A percentile compares a stretch with the other conserved stretches of the same genome.
Evolutionary conservation across 2,888 invertebrate genomes (phyloP).

Genomic region (Tetropium fuscum): DNA sequence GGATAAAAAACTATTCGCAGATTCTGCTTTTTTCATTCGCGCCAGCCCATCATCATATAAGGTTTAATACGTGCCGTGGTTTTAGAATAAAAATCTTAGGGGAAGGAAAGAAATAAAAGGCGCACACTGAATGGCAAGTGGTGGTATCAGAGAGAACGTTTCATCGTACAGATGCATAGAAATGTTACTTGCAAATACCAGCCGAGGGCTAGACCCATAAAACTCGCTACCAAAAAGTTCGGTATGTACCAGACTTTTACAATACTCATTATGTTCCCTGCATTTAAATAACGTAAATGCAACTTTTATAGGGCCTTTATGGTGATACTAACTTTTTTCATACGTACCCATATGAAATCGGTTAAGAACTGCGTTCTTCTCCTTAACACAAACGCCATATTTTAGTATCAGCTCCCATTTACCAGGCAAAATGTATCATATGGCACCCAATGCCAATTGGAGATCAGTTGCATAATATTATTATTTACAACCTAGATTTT

Average conservation of each 20-base stretch:
- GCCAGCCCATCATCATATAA: slow-evolving; percentile 26
- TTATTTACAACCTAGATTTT: too few relatives aligned
- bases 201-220: slow-evolving; percentile 2
- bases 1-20: slow-evolving; percentile 20
- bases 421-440: too few relatives aligned
- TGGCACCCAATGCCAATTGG: too few relatives aligned
- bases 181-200: slow-evolving; percentile 16
- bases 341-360: too few relatives aligned
- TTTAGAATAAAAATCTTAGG: slow-evolving; percentile 24
- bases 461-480: too few relatives aligned
- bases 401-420: too few relatives aligned
- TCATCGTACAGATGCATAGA: slow-evolving; percentile 11
- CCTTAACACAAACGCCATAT: too few relatives aligned
- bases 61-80: slow-evolving; percentile 27
- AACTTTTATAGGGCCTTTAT: too few relatives aligned
- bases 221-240: not conserved
- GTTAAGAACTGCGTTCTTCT: too few relatives aligned
- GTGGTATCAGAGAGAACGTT: slow-evolving; percentile 9
- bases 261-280: too few relatives aligned
- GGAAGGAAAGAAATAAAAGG: slow-evolving; percentile 22
- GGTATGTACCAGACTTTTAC: not conserved
- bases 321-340: too few relatives aligned
- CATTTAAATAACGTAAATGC: too few relatives aligned
- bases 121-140: slow-evolving; percentile 26
- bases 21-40: slow-evolving; percentile 16